These are phyloP conservation scores for Oreamnos americanus DNA, from an alignment of 2,113 vertebrate genomes.

Conservation along the genomic window DNA sequence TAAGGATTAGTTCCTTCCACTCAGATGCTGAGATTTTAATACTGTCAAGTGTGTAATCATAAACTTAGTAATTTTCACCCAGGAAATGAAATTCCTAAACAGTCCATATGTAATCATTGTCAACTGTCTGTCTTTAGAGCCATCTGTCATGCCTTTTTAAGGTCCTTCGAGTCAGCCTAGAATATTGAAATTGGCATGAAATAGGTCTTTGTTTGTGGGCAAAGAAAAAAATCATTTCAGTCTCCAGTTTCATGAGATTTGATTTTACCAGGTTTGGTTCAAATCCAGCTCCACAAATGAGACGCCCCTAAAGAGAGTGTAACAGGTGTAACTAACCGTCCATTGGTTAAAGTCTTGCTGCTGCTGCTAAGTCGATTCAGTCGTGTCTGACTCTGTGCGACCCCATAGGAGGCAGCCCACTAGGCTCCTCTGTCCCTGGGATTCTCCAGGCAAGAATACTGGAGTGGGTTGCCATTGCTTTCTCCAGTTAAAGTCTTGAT, in stretches of 20 bases:
- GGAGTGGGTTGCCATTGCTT: too few relatives aligned
- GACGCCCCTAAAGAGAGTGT: neutral
- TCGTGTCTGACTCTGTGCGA: neutral
- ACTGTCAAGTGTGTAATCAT: constrained; percentile 37
- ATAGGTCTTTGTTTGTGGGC: neutral
- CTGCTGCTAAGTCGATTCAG: neutral
- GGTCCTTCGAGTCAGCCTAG: neutral
- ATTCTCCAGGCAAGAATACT: too few relatives aligned
- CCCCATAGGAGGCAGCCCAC: neutral
- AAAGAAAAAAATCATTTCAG: neutral
- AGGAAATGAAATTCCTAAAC: constrained; percentile 38
- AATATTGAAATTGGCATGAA: constrained; percentile 31
- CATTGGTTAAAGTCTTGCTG: neutral
- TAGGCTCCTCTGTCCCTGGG: neutral
- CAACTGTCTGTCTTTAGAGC: constrained; percentile 7
- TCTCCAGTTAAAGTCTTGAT: neutral
- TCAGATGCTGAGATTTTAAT: constrained; percentile 59
- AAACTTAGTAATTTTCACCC: constrained; percentile 45
- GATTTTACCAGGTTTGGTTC: neutral
- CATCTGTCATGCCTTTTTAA: constrained; percentile 26
- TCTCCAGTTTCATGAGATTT: neutral
- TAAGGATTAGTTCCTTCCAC: constrained; percentile 27
- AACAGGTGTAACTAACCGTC: neutral
- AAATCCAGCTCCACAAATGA: constrained; percentile 6
- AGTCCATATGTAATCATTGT: constrained; percentile 24